Evolutionary conservation across 2,113 vertebrate genomes (phyloP), one percentile per base, ranked within the genome.

Genomic region (Hylia prasina): DNA sequence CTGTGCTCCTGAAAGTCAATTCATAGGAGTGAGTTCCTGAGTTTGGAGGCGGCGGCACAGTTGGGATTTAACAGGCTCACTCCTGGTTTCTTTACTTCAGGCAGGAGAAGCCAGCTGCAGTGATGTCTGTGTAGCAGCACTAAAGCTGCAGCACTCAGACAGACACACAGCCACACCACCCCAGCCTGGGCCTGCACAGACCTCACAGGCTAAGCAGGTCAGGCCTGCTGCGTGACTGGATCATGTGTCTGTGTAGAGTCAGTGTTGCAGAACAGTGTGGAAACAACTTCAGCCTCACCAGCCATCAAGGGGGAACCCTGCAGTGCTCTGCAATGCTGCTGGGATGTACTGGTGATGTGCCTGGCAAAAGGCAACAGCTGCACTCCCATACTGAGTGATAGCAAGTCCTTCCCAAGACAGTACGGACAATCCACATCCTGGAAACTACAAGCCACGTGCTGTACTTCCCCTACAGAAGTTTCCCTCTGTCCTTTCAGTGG

Each of bases 201-300:
- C 47, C 72, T 64, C 91, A 69, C 87, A 75, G 21, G 90, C 90
- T 83, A 69, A 91, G 91, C 95, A 95, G 91, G 95, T 96, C 95
- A 79, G 89, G 77, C 93, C 90, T 91, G 94, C 94, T 95, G 76
- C 0, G 8, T 82, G 82, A 68, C 73, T 75, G 45, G 24, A 60
- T 88, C 85, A 50, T 2, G 37, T 39, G 65, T 63, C 61, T 37
- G 50, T 23, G 1, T 1, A 40, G 47, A 85, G 77, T 12, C 73
- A 56, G 44, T 0, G 30, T 33, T 90, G 84, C 84, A 70, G 84
- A 80, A 37, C 13, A 53, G 70, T 44, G 90, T 14, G 88, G 90
- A 69, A 86, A 95, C 70, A 42, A 42, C 54, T 60, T 76, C 54
- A 88, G 85, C 79, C 45, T 72, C 58, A 35, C 31, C 66, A 88